Base-by-base conservation (phyloP, 2,797 vertebrate genomes). In the Enteromius treurensis region DNA sequence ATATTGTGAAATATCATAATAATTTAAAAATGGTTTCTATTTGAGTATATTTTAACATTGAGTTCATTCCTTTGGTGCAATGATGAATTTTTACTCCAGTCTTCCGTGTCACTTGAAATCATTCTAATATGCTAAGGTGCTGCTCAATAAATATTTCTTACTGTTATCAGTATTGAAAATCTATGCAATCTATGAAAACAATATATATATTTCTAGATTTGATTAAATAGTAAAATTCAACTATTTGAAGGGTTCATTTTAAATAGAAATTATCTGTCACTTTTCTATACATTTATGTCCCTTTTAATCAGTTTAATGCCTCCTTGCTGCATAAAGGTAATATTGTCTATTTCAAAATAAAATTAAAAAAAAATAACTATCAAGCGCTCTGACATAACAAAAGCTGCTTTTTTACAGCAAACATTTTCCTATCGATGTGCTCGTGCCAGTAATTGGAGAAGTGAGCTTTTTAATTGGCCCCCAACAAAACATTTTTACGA, bases 401-500 rank as follows among this genome's bases (percentile, higher is more conserved):
- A 34, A 68, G 21, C 78, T 53, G 26, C 60, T 78, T 11, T 64
- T 51, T 74, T 49, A 71, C 42, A 26, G 55, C 69, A 45, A 29
- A 2, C 21, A 19, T 26, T 53, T 75, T 76, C 26, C 60, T 65
- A 74, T 76, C 47, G 6, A 53, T 10, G 1, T 75, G 58, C 60
- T 75, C 1, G 45, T 40, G 71, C 14, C 58, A 40, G 58, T 62
- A 23, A 74, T 64, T 51, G 26, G 15, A 75, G 71, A 65, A 64
- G 42, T 8, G 15, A 15, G 26, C 6, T 77, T 79, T 80, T 75
- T 76, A 75, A 84, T 80, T 71, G 7, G 51, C 5, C 21, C 37
- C 42, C 42, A 29, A 76, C 67, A 68, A 67, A 76, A 76, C 70
- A 45, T 76, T 75, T 64, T 53, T 23, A 23, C 14, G 21, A 49